Evolutionary conservation across 2,113 vertebrate genomes (phyloP).

Genomic region (Willisornis vidua): DNA sequence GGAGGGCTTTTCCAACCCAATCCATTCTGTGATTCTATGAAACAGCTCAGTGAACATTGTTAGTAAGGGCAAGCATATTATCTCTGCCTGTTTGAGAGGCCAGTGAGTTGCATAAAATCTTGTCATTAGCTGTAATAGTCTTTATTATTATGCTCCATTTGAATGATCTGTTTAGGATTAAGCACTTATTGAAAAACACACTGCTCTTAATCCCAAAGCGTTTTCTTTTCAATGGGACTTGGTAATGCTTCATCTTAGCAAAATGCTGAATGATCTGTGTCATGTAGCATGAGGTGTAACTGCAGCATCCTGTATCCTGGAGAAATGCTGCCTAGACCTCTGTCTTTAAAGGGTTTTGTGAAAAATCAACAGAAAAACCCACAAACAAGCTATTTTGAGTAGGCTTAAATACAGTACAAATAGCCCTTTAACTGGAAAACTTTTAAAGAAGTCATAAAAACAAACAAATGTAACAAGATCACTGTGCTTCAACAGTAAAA

Average conservation of each 20-base stretch:
- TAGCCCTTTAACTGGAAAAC: not conserved
- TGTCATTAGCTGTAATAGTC: not conserved
- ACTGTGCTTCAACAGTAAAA: not conserved
- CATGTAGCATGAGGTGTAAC: not conserved
- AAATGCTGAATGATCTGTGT: not conserved
- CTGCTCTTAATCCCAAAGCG: not conserved
- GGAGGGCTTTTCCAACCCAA: too few species aligned
- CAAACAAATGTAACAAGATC: not conserved
- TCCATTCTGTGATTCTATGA: too few species aligned
- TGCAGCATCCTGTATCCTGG: not conserved
- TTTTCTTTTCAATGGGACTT: not conserved
- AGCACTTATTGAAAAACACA: not conserved
- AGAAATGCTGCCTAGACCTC: not conserved
- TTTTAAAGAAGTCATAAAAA: not conserved
- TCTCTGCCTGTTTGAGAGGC: not conserved
- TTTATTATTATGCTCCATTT: not conserved
- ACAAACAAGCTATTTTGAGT: not conserved
- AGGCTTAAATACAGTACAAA: not conserved
- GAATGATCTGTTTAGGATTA: constrained; percentile 17
- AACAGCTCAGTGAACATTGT: not conserved
- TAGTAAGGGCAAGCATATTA: not conserved
- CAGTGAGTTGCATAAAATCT: not conserved
- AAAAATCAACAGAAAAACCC: not conserved
- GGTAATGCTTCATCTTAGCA: not conserved
- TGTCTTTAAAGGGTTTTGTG: not conserved